These are phyloP conservation scores for Trichogramma dendrolimi DNA, from an alignment of 2,888 invertebrate genomes.

Conservation along the genomic window DNA sequence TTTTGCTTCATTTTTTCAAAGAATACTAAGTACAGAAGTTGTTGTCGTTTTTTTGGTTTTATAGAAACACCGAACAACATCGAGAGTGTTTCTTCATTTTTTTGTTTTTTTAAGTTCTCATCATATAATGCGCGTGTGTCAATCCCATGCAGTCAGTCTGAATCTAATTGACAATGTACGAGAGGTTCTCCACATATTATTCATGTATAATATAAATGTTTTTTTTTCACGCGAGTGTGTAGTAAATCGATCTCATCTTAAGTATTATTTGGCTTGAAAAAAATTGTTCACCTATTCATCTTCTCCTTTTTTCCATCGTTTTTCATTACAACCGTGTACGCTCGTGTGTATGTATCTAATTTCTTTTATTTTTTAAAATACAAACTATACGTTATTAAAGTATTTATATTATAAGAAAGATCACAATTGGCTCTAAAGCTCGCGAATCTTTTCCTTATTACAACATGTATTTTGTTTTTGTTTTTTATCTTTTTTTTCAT, in stretches of 20 bases:
- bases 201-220: no score
- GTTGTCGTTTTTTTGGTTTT: no score
- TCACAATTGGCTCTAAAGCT: conserved; percentile 22
- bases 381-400: conserved; percentile 3
- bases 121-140: conserved; percentile 37
- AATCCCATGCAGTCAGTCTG: conserved; percentile 52
- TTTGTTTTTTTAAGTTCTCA: conserved; percentile 14
- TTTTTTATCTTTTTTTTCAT: background rate
- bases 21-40: no score
- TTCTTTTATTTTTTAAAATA: conserved; percentile 11
- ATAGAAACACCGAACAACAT: conserved; percentile 37
- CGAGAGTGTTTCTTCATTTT: conserved; percentile 35
- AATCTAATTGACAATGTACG: conserved; percentile 53
- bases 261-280: no score
- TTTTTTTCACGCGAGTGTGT: no score
- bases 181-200: conserved; percentile 38
- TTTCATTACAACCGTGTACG: no score
- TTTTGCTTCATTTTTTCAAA: no score
- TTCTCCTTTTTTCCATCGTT: no score
- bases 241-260: no score
- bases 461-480: background rate
- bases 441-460: background rate
- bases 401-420: conserved; percentile 10
- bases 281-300: no score
- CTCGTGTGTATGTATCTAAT: no score